Evolutionary conservation across 2,888 invertebrate species (phyloP), one percentile per base, ranked within the genome.

Genomic region (Tetranychus truncatus): DNA sequence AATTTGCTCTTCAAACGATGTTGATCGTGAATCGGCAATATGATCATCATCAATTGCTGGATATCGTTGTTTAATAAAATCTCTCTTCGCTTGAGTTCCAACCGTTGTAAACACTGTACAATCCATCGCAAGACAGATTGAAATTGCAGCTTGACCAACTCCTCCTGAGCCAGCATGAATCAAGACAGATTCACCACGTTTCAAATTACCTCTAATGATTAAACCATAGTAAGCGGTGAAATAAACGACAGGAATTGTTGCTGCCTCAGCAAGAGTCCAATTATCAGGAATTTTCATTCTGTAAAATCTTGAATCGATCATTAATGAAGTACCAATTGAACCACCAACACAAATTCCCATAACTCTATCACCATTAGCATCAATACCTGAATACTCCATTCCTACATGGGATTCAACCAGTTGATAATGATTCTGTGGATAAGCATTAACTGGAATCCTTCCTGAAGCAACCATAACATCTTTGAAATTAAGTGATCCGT

Each of bases 401-500:
- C 79, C 79, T 9, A 79, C 44, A 15, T 77, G 21, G 69, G 78
- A 78, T 79, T 97, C 96, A 85, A 91, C 87, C 6, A 55, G 6
- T 15, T 55, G 55, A 71, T 82, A 81, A 34, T 84, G 83, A 66
- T 78, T 74, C 76, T 92, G 93, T 18, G 97, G 96, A 76, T 97
- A 87, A 73, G 96, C 95, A 85, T 97, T 96, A 45, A 95, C 93
- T 74, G 96, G 92, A 78, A 97, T 87, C 85, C 95, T 95, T 80
- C 96, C 97, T 45, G 93, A 93, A 45, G 96, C 95, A 81, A 97
- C 69, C 96, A 97, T 97, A 79, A 97, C 89, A 84, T 97, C 97
- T 79, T 96, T 89, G 90, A 97, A 97, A 85, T 97, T 97, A 6
- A 73, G 55, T 7, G 73, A 44, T 15, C 46, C 73, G 55, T 73